Base-by-base conservation (phyloP, 2,888 invertebrate genomes). In the Amblyjoppa proteus region DNA sequence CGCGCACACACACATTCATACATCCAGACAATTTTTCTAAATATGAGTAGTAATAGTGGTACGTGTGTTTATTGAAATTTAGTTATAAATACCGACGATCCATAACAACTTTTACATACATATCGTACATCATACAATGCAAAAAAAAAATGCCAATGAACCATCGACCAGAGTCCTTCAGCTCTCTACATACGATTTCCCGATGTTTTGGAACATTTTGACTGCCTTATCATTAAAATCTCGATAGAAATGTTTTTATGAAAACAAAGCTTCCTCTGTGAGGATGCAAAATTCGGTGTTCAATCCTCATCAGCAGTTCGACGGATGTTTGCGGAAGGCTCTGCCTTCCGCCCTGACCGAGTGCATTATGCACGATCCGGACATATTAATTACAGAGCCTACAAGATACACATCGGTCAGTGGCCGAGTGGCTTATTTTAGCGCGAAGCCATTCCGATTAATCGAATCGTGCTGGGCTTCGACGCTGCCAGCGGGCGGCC, bases 351-450 rank as follows among this genome's bases (percentile, higher is more conserved):
- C 64, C 58, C 66, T 73, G 41, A n/a, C n/a, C 41, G 3, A 45
- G n/a, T 51, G 68, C 73, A 34, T 45, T 53, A 61, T 20, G n/a
- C 11, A 68, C 28, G 45, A 34, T 66, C 9, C 58, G 20, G 41
- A 45, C 64, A 64, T 69, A 41, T 79, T 58, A 79, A 83, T 83
- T 53, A 79, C 74, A 49, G 61, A 78, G 51, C 70, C 70, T 74
- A 38, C 70, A 75, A 74, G 75, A 74, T 75, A 45, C 45, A 66
- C 56, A 56, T 68, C 34, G 64, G 64, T 41, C 25, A 31, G 56
- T 13, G 34, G 41, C 34, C 34, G 69, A 66, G 53, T 34, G 41
- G 41, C 58, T 49, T 61, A 25, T 16, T 61, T 38, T 11, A 45
- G 64, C 31, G 74, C n/a, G 20, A 31, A 38, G 49, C 69, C 70